Evolutionary conservation across 1,140 invertebrate species (phyloP), one percentile per base, ranked within the genome.

Genomic region (Phenacoccus solenopsis): DNA sequence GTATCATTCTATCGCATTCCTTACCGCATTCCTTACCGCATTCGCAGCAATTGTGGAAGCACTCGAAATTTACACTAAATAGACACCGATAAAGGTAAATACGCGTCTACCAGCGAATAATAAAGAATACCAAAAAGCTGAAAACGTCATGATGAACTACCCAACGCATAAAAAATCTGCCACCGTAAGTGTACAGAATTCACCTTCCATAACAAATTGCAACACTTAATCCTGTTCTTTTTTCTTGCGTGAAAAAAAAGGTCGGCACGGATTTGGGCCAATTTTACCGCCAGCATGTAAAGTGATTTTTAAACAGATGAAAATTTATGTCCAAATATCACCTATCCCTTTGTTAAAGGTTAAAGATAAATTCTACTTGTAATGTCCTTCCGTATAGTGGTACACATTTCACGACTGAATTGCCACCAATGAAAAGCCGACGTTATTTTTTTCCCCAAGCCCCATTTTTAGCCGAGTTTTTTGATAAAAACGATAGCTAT

Each of bases 281-380:
- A 49, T 49, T 49, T 49, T n/a, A 49, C 38, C 38, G 38, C 38
- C 13, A 49, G 5, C 38, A 49, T 49, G 38, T 49, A 49, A 49
- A 49, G 38, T 49, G 38, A 49, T 49, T 49, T 49, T 49, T 49
- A 49, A 49, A 49, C 38, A 49, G 38, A 49, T 49, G 38, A 49
- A 49, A 49, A 49, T 49, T 49, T 49, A 49, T 49, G 38, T 49
- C 38, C 38, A 49, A 49, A 49, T 49, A 49, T 49, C 38, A 49
- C 38, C 38, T 49, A 49, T 49, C 5, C 38, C 20, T 49, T 49
- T 49, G 38, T 49, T 49, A 49, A 49, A 49, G 38, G 38, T 49
- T 49, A 49, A 49, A 49, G 38, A 49, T 49, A 49, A 49, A 49
- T 49, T 49, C 38, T 16, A 49, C 38, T 49, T 49, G 38, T 49